Conservation (phyloP, 1,140 invertebrate genomes). For the Holotrichia oblita region DNA sequence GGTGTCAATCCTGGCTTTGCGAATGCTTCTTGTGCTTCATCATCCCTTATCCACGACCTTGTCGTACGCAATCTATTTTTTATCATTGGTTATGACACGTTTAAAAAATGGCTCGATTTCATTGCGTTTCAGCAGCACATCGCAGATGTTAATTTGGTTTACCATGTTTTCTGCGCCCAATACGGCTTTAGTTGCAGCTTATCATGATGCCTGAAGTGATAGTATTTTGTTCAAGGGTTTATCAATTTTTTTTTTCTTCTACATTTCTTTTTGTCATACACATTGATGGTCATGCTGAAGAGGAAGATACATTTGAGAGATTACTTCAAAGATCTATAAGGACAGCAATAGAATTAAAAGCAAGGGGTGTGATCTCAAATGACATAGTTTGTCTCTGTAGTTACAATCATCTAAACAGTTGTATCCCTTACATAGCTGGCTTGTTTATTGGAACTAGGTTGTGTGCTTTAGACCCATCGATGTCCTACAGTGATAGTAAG, state of each 20-base stretch:
- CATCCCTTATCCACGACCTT: too few species aligned
- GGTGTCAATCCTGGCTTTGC: too few species aligned
- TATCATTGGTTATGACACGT: too few species aligned
- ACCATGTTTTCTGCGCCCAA: too few species aligned
- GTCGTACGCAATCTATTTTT: too few species aligned
- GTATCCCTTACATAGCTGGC: slow-evolving; percentile 49
- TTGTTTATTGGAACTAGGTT: slow-evolving; percentile 48
- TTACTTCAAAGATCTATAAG: slow-evolving; percentile 46
- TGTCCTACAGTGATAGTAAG: slow-evolving; percentile 45
- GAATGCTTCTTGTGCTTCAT: too few species aligned
- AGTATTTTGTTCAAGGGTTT: too few species aligned
- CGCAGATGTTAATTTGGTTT: too few species aligned
- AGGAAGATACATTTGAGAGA: slow-evolving; percentile 47
- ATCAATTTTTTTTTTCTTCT: neutral
- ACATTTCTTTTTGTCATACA: slow-evolving; percentile 8
- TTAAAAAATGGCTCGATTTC: too few species aligned
- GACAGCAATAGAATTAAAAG: slow-evolving; percentile 49
- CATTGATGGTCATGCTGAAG: slow-evolving; percentile 46
- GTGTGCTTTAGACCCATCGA: slow-evolving; percentile 49
- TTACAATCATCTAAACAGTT: slow-evolving; percentile 47
- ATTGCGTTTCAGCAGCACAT: too few species aligned
- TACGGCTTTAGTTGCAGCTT: too few species aligned
- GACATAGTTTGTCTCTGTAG: slow-evolving; percentile 49
- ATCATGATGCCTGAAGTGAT: too few species aligned
- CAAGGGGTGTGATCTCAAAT: slow-evolving; percentile 42